Conservation (phyloP, 2,797 vertebrate genomes). For the Lutjanus argentimaculatus region DNA sequence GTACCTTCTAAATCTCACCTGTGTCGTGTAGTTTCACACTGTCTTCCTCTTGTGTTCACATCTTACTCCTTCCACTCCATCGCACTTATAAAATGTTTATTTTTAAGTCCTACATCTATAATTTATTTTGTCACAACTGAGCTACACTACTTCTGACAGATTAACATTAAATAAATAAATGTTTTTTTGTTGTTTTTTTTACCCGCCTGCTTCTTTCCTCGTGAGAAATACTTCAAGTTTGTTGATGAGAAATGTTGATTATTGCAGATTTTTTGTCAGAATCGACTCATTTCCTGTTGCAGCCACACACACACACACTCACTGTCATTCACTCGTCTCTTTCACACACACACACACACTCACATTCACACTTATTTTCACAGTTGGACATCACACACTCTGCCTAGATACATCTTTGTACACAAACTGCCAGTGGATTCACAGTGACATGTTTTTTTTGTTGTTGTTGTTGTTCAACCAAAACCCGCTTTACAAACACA, state of each 20-base stretch:
- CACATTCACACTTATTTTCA: slow-evolving; percentile 43
- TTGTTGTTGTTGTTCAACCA: slow-evolving; percentile 8
- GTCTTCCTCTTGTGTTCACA: slow-evolving; percentile 9
- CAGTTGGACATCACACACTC: slow-evolving; percentile 29
- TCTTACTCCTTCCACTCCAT: slow-evolving; percentile 1
- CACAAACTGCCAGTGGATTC: slow-evolving; percentile 62
- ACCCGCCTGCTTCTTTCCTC: slow-evolving; percentile 1
- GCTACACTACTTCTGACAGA: slow-evolving; percentile 44
- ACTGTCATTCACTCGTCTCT: slow-evolving; percentile 22
- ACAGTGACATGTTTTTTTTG: slow-evolving; percentile 44
- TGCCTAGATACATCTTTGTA: slow-evolving; percentile 51
- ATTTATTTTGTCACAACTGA: slow-evolving; percentile 14
- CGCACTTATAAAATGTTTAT: slow-evolving; percentile 47
- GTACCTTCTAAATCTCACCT: slow-evolving; percentile 2
- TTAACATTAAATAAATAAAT: slow-evolving; percentile 48
- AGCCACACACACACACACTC: slow-evolving; percentile 17
- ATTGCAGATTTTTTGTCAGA: slow-evolving; percentile 38
- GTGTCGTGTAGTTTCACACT: slow-evolving; percentile 11
- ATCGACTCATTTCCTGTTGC: slow-evolving; percentile 56
- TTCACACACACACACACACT: slow-evolving; percentile 12
- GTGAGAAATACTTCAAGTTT: slow-evolving; percentile 28
- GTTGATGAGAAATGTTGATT: slow-evolving; percentile 19
- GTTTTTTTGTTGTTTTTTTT: slow-evolving; percentile 20
- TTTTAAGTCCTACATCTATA: slow-evolving; percentile 10
- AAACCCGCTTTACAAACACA: slow-evolving; percentile 30